These are phyloP conservation scores for Harpalus rubripes DNA, from an alignment of 2,888 invertebrate species.

Conservation along the genomic window DNA sequence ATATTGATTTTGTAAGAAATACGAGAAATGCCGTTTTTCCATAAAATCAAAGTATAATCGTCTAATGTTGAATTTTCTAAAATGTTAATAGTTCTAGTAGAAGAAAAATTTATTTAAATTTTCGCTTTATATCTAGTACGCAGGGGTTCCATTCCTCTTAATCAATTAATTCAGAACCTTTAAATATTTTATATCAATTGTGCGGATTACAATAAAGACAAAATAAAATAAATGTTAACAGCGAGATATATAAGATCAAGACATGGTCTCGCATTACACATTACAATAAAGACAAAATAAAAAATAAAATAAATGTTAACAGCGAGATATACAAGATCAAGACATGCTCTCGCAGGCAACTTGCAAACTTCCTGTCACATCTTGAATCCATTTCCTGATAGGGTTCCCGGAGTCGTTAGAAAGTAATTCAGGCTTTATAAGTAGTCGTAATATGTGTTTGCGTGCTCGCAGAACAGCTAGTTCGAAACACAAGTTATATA, in stretches of 20 bases:
- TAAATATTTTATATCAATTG: no score
- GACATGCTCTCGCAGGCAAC: not conserved
- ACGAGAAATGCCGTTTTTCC: no score
- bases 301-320: not conserved
- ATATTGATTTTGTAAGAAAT: no score
- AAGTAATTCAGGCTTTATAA: constrained; percentile 12
- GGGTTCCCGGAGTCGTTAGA: not conserved
- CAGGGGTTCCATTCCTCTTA: no score
- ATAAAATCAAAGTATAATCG: no score
- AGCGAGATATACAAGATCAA: not conserved
- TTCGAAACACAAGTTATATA: not conserved
- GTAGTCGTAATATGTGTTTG: constrained; percentile 8
- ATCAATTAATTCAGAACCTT: no score
- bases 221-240: not conserved
- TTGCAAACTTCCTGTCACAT: constrained; percentile 16
- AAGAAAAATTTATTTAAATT: no score
- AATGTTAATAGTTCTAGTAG: no score
- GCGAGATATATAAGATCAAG: not conserved
- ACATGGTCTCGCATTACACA: not conserved
- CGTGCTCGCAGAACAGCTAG: not conserved
- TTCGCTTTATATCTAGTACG: no score
- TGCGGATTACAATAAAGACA: no score
- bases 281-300: no score
- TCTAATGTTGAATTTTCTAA: no score
- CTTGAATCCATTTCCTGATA: constrained; percentile 6